Conservation (phyloP, 2,888 invertebrate genomes). For the Meganola albula region DNA sequence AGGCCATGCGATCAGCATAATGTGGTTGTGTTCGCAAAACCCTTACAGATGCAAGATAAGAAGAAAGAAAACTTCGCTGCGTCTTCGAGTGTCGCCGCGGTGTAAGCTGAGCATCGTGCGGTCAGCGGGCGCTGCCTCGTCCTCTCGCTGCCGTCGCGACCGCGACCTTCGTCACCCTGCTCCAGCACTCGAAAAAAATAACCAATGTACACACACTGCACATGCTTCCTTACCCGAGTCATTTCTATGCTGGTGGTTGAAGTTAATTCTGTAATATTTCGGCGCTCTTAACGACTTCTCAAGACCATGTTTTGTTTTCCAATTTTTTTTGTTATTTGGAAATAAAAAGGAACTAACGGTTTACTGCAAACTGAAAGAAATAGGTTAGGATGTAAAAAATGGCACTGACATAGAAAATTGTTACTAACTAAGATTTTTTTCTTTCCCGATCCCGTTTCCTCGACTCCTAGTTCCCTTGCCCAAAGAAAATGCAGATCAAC, state of each 20-base stretch:
- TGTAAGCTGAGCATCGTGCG: slow-evolving; percentile 10
- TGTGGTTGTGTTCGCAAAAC: slow-evolving; percentile 76
- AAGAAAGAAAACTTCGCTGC: slow-evolving; percentile 36
- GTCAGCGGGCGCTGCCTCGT: slow-evolving; percentile 7
- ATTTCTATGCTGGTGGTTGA: slow-evolving; percentile 36
- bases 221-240: slow-evolving; percentile 70
- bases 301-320: slow-evolving; percentile 29
- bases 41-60: slow-evolving; percentile 72
- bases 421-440: slow-evolving; percentile 53
- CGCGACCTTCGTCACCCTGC: slow-evolving; percentile 27
- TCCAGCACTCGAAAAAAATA: slow-evolving; percentile 36
- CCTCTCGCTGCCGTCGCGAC: slow-evolving; percentile 22
- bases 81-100: slow-evolving; percentile 28
- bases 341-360: slow-evolving; percentile 15
- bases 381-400: slow-evolving; percentile 37
- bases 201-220: slow-evolving; percentile 44
- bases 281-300: slow-evolving; percentile 60
- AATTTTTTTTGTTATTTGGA: slow-evolving; percentile 21
- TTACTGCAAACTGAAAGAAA: slow-evolving; percentile 10
- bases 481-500: slow-evolving; percentile 99
- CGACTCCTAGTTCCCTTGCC: slow-evolving; percentile 91
- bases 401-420: slow-evolving; percentile 24
- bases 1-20: slow-evolving; percentile 74
- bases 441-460: slow-evolving; percentile 61
- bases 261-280: slow-evolving; percentile 6